Conservation (phyloP, 1,140 invertebrate species). For the Drosophila sproati region DNA sequence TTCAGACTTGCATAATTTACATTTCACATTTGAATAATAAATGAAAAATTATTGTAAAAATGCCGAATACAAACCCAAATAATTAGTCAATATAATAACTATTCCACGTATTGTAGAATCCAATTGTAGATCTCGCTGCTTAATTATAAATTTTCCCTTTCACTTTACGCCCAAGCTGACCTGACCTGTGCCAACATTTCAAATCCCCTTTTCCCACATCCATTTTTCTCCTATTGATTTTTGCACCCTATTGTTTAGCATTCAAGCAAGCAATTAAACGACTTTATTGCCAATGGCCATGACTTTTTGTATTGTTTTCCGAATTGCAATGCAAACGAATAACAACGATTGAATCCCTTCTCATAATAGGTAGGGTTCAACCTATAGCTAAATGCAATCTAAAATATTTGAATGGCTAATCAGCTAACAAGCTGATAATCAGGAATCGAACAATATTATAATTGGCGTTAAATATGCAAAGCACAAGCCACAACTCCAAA, state of each 20-base stretch:
- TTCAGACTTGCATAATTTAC: no score
- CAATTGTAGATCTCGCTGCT: background rate
- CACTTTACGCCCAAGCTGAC: background rate
- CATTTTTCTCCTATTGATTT: constrained; percentile 1
- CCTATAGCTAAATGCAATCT: background rate
- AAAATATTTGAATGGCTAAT: constrained; percentile 19
- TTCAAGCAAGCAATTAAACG: constrained; percentile 22
- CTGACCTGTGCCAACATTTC: constrained; percentile 13
- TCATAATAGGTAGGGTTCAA: background rate
- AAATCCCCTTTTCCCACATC: background rate
- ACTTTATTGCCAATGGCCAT: constrained; percentile 26
- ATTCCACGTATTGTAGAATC: background rate
- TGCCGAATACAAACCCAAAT: no score
- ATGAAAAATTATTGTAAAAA: no score
- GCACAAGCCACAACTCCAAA: background rate
- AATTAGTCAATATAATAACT: no score
- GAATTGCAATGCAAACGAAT: constrained; percentile 7
- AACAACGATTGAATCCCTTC: background rate
- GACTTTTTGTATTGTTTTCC: background rate
- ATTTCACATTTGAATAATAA: no score
- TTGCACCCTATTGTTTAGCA: constrained; percentile 7
- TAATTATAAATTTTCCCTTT: constrained; percentile 3
- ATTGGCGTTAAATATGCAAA: constrained; percentile 43
- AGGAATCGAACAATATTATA: constrained; percentile 10
- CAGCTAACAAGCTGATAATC: constrained; percentile 12